Evolutionary conservation across 1,140 invertebrate species (phyloP), one percentile per base, ranked within the genome.

Genomic region (Geopemphigus sp.): DNA sequence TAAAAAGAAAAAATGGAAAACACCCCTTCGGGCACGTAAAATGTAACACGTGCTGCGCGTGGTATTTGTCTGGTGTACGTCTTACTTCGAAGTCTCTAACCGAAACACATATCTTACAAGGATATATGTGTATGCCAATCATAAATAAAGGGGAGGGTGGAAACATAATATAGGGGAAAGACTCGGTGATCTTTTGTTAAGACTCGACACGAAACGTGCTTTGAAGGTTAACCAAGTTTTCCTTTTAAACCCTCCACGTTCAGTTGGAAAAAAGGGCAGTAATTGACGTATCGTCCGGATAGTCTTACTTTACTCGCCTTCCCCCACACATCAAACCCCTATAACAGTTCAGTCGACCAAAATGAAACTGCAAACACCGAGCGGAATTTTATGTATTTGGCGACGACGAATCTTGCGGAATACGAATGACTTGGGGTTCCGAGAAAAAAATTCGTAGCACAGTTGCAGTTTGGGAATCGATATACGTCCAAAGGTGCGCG

Each of bases 171-270:
- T 50, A 61, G 57, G 39, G 39, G 72, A 59, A 24, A 47, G 19
- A 17, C n/a, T 59, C 15, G n/a, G 74, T 47, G 74, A 78, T 61
- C 56, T 63, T 78, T 78, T 78, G 57, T 78, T 61, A 63, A 76
- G 56, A 76, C 54, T 45, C 73, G 39, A 39, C 54, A n/a, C 22
- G 29, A 45, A 59, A 76, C 73, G 73, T 76, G 73, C 73, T 76
- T 32, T 61, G 73, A 78, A 78, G 74, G 74, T 78, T 78, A 78
- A 78, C 74, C 56, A 15, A 63, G 56, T 78, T 78, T 78, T 78
- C 74, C 74, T 78, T 78, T 78, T 78, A 61, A 50, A 54, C 57
- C 74, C 22, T 47, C 54, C 5, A 39, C 57, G 32, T 24, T 12
- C 17, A 24, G 45, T 50, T 8, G 15, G n/a, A n/a, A 50, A 64